Evolutionary conservation across 2,888 invertebrate species (phyloP).

Genomic region (Sipha maydis): DNA sequence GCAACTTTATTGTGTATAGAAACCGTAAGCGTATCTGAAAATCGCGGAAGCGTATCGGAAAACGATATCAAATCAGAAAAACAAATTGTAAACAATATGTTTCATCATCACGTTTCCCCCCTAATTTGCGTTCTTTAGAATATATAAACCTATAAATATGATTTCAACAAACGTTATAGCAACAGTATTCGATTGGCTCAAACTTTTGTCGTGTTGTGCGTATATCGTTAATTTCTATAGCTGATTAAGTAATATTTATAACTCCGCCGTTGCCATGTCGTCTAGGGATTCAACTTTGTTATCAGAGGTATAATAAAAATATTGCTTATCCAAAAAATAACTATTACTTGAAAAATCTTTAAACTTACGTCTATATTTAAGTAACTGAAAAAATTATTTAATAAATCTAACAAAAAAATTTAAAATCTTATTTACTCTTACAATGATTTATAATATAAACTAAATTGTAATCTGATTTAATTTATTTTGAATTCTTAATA

Average conservation of each 20-base stretch:
- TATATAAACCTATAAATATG: constrained; percentile 44
- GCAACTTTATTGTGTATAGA: constrained; percentile 21
- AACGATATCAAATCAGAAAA: constrained; percentile 47
- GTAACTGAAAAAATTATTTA: too few relatives aligned
- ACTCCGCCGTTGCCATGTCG: not conserved
- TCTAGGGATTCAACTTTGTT: not conserved
- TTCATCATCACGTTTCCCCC: constrained; percentile 35
- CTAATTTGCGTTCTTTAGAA: not conserved
- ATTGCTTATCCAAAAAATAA: not conserved
- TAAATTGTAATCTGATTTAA: too few relatives aligned
- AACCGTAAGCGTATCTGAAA: constrained; percentile 49
- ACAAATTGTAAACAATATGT: constrained; percentile 59
- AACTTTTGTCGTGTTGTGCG: not conserved
- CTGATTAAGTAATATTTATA: constrained; percentile 16
- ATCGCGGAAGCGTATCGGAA: constrained; percentile 38
- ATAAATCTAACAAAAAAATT: too few relatives aligned
- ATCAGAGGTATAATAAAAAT: constrained; percentile 19
- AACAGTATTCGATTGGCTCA: constrained; percentile 26
- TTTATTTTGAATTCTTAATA: too few relatives aligned
- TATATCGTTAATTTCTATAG: not conserved
- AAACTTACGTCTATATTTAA: too few relatives aligned
- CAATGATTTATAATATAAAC: not conserved
- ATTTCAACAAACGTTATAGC: not conserved
- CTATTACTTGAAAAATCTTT: too few relatives aligned
- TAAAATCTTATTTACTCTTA: too few relatives aligned